A percentile compares a stretch with the other conserved stretches of the same genome.
These are phyloP conservation scores for Montifringilla adamsi DNA, from an alignment of 2,113 vertebrate genomes.

Conservation along the genomic window DNA sequence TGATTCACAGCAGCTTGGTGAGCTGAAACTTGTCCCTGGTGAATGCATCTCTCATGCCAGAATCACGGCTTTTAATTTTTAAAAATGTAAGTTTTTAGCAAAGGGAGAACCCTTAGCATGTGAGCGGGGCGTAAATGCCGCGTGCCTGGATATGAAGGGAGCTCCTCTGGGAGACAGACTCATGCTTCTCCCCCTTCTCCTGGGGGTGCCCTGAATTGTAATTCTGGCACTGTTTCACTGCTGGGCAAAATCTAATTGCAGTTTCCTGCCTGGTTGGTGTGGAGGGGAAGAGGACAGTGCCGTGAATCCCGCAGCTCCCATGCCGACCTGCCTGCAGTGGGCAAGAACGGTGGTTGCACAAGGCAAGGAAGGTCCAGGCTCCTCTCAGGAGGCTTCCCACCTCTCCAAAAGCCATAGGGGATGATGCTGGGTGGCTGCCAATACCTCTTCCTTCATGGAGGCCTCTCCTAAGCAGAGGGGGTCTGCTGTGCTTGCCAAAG, in stretches of 20 bases:
- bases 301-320: rapidly evolving
- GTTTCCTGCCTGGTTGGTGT: not conserved
- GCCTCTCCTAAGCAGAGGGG: not conserved
- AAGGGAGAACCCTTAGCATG: conserved; percentile 4
- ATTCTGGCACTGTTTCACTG: not conserved
- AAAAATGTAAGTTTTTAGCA: conserved; percentile 56
- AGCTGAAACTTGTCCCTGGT: conserved; percentile 35
- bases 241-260: not conserved
- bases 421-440: rapidly evolving
- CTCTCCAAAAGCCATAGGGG: not conserved
- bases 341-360: not conserved
- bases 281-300: not conserved
- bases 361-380: not conserved
- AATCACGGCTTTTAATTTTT: conserved; percentile 50
- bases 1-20: conserved; percentile 42
- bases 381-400: not conserved
- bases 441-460: not conserved
- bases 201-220: not conserved
- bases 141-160: not conserved
- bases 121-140: not conserved
- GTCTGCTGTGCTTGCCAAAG: not conserved
- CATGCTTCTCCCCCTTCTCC: not conserved
- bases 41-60: conserved; percentile 27
- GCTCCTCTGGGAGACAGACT: not conserved
- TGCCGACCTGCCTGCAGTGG: rapidly evolving